Evolutionary conservation across 2,888 invertebrate genomes (phyloP).

Genomic region (Candidula unifasciata): DNA sequence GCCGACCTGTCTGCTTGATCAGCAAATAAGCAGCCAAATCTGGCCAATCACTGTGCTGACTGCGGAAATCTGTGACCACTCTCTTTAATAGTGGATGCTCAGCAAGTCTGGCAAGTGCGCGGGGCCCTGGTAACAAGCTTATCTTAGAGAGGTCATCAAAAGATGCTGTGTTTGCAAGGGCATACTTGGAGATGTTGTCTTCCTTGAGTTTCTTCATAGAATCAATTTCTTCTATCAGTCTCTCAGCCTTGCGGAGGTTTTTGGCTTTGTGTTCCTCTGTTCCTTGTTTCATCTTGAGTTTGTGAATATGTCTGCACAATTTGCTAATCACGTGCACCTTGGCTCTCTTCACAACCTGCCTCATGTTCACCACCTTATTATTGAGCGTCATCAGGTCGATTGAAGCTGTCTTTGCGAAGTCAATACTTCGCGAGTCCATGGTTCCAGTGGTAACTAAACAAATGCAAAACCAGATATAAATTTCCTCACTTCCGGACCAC

Average conservation of each 20-base stretch:
- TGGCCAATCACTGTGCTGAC: slow-evolving; percentile 72
- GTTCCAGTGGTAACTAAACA: too few species aligned
- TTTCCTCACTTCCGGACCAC: too few species aligned
- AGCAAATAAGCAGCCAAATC: slow-evolving; percentile 70
- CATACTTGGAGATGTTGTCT: slow-evolving; percentile 65
- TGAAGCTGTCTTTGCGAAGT: slow-evolving; percentile 51
- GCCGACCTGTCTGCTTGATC: slow-evolving; percentile 69
- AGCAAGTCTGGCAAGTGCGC: slow-evolving; percentile 65
- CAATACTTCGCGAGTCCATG: slow-evolving; percentile 46
- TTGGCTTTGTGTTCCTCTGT: slow-evolving; percentile 60
- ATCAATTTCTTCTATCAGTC: slow-evolving; percentile 64
- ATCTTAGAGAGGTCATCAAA: slow-evolving; percentile 61
- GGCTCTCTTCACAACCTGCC: slow-evolving; percentile 58
- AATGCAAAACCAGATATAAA: too few species aligned
- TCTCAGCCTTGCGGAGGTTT: slow-evolving; percentile 62
- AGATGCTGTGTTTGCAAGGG: slow-evolving; percentile 60
- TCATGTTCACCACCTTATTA: slow-evolving; percentile 62
- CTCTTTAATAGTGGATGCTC: slow-evolving; percentile 62
- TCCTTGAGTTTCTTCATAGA: slow-evolving; percentile 63
- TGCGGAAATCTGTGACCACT: slow-evolving; percentile 64
- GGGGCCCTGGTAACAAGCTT: slow-evolving; percentile 54
- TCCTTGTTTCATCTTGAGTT: slow-evolving; percentile 62
- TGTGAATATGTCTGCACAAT: slow-evolving; percentile 58
- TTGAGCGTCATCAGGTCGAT: slow-evolving; percentile 53
- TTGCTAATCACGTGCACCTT: slow-evolving; percentile 61